phyloP scores from a whole-genome alignment of 2,888 invertebrate species.

The Eristalinus sepulchralis region DNA sequence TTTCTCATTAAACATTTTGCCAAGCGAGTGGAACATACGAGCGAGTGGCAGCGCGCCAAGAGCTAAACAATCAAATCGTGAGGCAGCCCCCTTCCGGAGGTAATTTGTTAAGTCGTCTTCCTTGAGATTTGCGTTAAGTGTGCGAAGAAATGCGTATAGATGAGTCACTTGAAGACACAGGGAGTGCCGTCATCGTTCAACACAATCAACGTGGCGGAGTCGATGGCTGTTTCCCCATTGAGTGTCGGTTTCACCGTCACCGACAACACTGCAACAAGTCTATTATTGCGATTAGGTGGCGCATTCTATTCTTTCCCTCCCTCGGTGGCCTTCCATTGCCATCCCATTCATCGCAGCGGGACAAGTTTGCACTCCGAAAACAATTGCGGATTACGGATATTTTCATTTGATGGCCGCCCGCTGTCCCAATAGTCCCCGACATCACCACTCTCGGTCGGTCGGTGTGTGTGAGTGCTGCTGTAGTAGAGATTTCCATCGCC shows the following conservation, averaged over 20 bases:
- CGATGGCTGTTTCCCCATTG: no score
- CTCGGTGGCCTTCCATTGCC: not conserved
- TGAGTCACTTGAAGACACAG: not conserved
- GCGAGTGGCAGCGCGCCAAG: not conserved
- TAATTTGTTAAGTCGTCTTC: not conserved
- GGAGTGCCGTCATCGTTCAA: not conserved
- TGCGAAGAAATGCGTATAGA: not conserved
- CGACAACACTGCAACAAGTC: slow-evolving; percentile 52
- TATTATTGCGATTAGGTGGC: slow-evolving; percentile 26
- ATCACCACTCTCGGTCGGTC: not conserved
- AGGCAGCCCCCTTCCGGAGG: not conserved
- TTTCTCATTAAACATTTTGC: slow-evolving; percentile 39
- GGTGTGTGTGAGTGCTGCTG: not conserved
- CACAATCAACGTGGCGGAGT: not conserved
- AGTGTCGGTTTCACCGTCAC: not conserved
- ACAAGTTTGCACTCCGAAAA: slow-evolving; percentile 17
- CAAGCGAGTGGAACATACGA: not conserved
- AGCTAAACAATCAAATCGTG: not conserved
- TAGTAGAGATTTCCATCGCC: not conserved
- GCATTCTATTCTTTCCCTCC: slow-evolving; percentile 14
- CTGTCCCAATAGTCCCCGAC: not conserved
- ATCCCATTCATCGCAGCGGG: not conserved
- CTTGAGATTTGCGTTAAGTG: not conserved
- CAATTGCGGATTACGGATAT: slow-evolving; percentile 50
- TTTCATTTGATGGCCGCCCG: slow-evolving; percentile 11